phyloP scores from a whole-genome alignment of 1,140 invertebrate genomes.

The Heliconius congener region DNA sequence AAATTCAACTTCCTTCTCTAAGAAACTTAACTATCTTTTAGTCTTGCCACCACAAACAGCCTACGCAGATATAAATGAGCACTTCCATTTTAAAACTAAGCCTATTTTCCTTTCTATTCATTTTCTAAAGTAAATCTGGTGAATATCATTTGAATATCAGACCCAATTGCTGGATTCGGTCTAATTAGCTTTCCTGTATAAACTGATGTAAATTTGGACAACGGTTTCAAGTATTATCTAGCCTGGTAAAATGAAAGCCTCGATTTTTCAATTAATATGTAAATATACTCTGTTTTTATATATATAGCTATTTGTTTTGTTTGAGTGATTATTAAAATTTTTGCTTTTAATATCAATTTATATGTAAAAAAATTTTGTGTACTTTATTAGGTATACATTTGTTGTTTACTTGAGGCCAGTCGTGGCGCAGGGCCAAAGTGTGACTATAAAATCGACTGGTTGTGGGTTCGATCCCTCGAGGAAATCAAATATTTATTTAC shows the following conservation, averaged over 20 bases:
- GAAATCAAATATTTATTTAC: background rate
- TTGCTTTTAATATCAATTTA: too few species aligned
- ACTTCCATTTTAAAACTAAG: constrained; percentile 1
- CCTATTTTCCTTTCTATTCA: constrained; percentile 30
- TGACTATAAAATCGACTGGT: too few species aligned
- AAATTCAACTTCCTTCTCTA: background rate
- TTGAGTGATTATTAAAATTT: too few species aligned
- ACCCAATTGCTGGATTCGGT: constrained; percentile 22
- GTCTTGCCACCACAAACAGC: background rate
- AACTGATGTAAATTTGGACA: constrained; percentile 45
- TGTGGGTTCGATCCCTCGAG: too few species aligned
- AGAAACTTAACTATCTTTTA: background rate
- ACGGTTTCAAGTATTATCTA: constrained; percentile 38
- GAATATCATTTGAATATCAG: constrained; percentile 19
- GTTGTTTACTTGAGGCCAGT: too few species aligned
- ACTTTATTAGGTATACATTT: too few species aligned
- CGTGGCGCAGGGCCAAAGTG: too few species aligned
- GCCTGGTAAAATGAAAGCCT: constrained; percentile 39
- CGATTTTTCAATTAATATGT: constrained; percentile 61
- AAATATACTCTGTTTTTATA: constrained; percentile 33
- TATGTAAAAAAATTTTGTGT: too few species aligned
- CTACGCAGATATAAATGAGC: background rate
- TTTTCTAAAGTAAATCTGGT: constrained; percentile 31
- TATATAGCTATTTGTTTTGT: background rate
- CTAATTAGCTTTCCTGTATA: constrained; percentile 24